Base-by-base conservation (phyloP, 2,888 invertebrate species). In the Ennomos fuscantarius region DNA sequence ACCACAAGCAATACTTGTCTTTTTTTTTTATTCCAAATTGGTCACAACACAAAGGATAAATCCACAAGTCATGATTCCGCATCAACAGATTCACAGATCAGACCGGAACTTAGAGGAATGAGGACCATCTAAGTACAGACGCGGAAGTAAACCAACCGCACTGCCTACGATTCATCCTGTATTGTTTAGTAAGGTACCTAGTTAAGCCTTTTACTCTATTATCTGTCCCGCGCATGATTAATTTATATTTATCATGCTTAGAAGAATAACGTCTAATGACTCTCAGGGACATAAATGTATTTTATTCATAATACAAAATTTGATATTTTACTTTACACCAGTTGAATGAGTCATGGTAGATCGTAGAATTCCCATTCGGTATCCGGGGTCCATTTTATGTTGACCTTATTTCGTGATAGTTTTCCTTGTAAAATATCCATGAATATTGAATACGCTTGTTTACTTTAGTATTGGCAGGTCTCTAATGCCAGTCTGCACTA, bases 11-110 rank as follows among this genome's bases (percentile, higher is more conserved):
- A 34, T 24, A 46, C 36, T 11, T 24, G 24, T 46, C 15, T 34
- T 31, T 32, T 44, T 5, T 9, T 11, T 48, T 48, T 10, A 48
- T 48, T 48, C 47, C 47, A 32, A 39, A 39, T 48, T 32, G 39
- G 37, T 39, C 47, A 37, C 31, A 39, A 37, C 47, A 37, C 31
- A 39, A 37, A 34, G 41, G 40, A 41, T 24, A 41, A 49, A 49
- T 40, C 49, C 40, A 41, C 34, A 49, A 49, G 15, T 40, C 40
- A 49, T 34, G 32, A 40, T 39, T 41, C 40, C 40, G 39, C 32
- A 39, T 32, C 47, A 11, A 48, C 12, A 41, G 41, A 34, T 34
- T 15, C n/a, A 48, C 12, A 41, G 41, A 34, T 34, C 34, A 24
- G 24, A 41, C 49, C 41, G 49, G 49, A 49, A 45, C 34, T 34